These are phyloP conservation scores for Mesoclemmys tuberculata DNA, from an alignment of 2,113 vertebrate genomes.

Conservation along the genomic window DNA sequence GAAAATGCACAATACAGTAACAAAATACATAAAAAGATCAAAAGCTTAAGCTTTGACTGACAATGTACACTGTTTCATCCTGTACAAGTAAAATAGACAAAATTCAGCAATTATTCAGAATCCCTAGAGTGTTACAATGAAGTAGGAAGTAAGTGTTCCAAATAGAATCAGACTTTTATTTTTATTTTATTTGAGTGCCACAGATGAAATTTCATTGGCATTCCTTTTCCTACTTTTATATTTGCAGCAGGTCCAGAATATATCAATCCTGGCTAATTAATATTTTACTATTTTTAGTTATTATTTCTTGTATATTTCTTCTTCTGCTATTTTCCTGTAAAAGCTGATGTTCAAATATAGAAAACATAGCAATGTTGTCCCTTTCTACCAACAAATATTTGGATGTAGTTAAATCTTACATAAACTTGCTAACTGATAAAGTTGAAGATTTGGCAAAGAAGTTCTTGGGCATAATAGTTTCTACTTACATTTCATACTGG, in stretches of 20 bases:
- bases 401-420: neutral
- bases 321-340: neutral
- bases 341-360: neutral
- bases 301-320: neutral
- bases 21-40: accelerated
- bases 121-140: neutral
- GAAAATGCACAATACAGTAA: accelerated
- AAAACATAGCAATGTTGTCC: neutral
- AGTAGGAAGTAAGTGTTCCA: neutral
- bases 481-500: neutral
- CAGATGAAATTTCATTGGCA: neutral
- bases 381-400: neutral
- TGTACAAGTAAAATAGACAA: neutral
- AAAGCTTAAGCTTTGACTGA: neutral
- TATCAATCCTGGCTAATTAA: neutral
- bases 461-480: neutral
- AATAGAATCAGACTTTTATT: neutral
- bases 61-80: neutral
- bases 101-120: neutral
- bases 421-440: neutral
- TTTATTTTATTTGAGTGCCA: neutral
- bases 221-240: neutral
- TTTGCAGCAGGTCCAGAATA: neutral
- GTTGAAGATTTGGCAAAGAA: neutral
- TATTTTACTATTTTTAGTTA: neutral